Percentiles rank a stretch among this genome's conserved stretches.
Conservation (phyloP, 2,888 invertebrate species). For the Ophioninae sp. region DNA sequence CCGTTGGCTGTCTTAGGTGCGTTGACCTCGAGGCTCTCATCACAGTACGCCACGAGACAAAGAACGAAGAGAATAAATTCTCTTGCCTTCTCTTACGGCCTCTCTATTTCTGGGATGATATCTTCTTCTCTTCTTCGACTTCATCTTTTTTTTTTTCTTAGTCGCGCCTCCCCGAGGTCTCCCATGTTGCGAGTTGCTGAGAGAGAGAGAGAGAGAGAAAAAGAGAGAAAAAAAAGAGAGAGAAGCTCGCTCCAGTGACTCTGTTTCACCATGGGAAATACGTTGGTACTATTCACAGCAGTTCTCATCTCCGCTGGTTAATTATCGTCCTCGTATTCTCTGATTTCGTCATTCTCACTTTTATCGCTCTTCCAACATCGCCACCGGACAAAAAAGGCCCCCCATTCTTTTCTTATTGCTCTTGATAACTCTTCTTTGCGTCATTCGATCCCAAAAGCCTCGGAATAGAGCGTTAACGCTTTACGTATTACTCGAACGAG, state of each 20-base stretch:
- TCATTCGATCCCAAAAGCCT: constrained; percentile 10
- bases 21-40: constrained; percentile 59
- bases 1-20: constrained; percentile 57
- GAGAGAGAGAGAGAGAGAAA: no score
- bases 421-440: constrained; percentile 1
- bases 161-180: constrained; percentile 48
- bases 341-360: constrained; percentile 24
- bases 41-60: constrained; percentile 54
- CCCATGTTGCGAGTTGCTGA: constrained; percentile 19
- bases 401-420: not conserved
- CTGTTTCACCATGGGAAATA: constrained; percentile 55
- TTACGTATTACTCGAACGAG: constrained; percentile 5
- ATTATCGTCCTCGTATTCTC: constrained; percentile 35
- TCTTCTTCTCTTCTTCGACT: constrained; percentile 57
- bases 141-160: constrained; percentile 50
- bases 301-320: constrained; percentile 31
- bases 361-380: constrained; percentile 21
- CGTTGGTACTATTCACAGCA: constrained; percentile 33
- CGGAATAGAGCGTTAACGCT: constrained; percentile 4
- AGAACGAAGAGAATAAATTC: constrained; percentile 49
- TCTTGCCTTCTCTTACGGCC: constrained; percentile 72
- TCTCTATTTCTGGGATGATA: constrained; percentile 68
- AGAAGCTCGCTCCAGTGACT: constrained; percentile 66
- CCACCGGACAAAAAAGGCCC: not conserved
- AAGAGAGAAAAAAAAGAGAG: no score